Percentiles rank a stretch among this genome's conserved stretches.
These are phyloP conservation scores for Octomys mimax DNA, from an alignment of 2,797 vertebrate species.

Conservation along the genomic window DNA sequence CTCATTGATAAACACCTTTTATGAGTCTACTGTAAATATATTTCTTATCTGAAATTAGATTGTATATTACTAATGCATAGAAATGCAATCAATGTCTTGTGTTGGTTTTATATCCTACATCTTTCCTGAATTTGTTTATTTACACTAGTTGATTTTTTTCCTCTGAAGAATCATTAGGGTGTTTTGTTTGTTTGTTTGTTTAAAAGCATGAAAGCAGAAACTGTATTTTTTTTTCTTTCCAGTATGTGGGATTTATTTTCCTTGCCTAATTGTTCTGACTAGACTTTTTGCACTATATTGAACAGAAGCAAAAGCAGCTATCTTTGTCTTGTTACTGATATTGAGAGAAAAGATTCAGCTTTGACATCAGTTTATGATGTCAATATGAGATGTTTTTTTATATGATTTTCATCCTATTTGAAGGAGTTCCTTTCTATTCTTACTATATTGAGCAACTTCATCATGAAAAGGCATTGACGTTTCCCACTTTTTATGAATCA, in stretches of 20 bases:
- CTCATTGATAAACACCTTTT: not conserved
- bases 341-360: not conserved
- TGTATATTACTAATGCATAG: not conserved
- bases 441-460: not conserved
- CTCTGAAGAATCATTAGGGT: not conserved
- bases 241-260: not conserved
- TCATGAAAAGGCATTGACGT: not conserved
- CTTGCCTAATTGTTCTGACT: not conserved
- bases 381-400: not conserved
- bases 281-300: not conserved
- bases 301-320: not conserved
- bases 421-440: not conserved
- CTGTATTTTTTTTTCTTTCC: not conserved
- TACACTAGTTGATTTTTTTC: not conserved
- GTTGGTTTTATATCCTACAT: not conserved
- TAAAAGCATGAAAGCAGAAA: not conserved
- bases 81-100: not conserved
- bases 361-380: not conserved
- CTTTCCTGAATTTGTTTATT: not conserved
- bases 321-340: not conserved
- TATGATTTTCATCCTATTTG: too few relatives aligned
- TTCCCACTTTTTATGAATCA: not conserved
- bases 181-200: not conserved
- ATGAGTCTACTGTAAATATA: not conserved
- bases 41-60: not conserved